Conservation (phyloP, 2,797 vertebrate species). For the Eremophila alpestris region DNA sequence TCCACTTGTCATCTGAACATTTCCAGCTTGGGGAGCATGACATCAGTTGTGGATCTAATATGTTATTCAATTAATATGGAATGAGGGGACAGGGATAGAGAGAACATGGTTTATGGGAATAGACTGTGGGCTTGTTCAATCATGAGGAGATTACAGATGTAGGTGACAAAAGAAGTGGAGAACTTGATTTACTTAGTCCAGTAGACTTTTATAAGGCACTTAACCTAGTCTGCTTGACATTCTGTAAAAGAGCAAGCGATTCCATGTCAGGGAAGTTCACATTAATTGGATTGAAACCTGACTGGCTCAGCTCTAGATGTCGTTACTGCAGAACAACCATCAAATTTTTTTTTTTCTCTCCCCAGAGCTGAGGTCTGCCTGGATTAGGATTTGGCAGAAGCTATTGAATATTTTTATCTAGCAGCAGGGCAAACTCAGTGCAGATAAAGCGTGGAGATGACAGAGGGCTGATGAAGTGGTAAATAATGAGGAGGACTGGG, state of each 20-base stretch:
- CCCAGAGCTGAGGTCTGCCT: background rate
- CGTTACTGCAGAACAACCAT: background rate
- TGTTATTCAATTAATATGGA: background rate
- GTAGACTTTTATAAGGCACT: background rate
- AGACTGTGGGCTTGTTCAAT: background rate
- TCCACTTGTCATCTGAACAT: background rate
- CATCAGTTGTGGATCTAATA: background rate
- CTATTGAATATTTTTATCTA: background rate
- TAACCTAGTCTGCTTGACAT: background rate
- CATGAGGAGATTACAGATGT: background rate
- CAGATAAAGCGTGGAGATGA: background rate
- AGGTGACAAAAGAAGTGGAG: background rate
- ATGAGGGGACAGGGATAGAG: background rate
- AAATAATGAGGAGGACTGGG: conserved; percentile 7
- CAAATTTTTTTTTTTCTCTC: background rate
- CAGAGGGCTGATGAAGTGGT: background rate
- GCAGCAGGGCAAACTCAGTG: background rate
- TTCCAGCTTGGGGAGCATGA: background rate
- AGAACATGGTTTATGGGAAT: background rate
- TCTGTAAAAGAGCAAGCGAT: background rate
- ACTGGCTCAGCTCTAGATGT: background rate
- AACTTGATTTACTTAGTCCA: background rate
- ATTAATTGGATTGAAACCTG: background rate
- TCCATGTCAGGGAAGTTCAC: background rate
- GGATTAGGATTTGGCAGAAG: background rate